Base-by-base conservation (phyloP, 2,888 invertebrate species). In the Malacosoma neustria region DNA sequence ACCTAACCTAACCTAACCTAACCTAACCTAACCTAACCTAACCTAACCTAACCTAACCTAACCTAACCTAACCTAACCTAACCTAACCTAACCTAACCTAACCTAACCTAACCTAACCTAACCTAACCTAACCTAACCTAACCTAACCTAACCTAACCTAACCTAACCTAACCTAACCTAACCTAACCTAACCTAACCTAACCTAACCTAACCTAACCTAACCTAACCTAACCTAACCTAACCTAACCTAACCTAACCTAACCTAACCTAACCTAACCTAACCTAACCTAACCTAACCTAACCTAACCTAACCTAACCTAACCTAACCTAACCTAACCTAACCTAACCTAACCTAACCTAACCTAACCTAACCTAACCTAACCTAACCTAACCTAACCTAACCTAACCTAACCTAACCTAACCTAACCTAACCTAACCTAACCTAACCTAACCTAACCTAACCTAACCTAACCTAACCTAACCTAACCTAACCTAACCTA, bases 1-100 rank as follows among this genome's bases (percentile, higher is more conserved):
- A 37, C 40, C 40, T 37, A 40, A 40, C 40, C 40, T 40, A 37
- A 40, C 40, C 40, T 40, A 40, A 40, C 40, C 39, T 40, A 40
- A 40, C 40, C 40, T 40, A 40, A 40, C 40, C 40, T 40, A 40
- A 39, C 39, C 39, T 39, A 38, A 38, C 40, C 43, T 38, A 40
- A 37, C 40, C 40, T 43, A 35, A 35, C 42, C 37, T n/a, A 38
- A 32, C 38, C 35, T 38, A 35, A 34, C 41, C 37, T 39, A 38
- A 34, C 38, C 35, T 35, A 32, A 38, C 36, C 38, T 35, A 33
- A 38, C 36, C 38, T 35, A 35, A 35, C 35, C 36, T 29, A 32
- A 35, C 36, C 32, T 29, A 38, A 35, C 38, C 32, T 13, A 31
- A 35, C 36, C 32, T 32, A 32, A 34, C n/a, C 39, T 34, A 33